These are phyloP conservation scores for Macquaria ambigua DNA, from an alignment of 2,113 vertebrate species.

Conservation along the genomic window DNA sequence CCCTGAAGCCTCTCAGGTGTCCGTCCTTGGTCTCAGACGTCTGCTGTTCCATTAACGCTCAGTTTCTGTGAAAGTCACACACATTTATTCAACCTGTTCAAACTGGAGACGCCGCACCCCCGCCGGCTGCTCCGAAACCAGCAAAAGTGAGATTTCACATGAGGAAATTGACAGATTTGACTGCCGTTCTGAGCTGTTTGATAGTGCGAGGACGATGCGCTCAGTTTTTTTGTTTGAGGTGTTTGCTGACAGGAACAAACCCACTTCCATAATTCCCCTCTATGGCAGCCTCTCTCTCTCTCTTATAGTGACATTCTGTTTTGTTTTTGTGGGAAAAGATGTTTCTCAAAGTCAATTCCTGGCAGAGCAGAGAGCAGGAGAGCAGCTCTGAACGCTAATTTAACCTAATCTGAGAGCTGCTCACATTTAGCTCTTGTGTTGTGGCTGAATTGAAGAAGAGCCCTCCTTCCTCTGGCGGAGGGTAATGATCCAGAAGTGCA, in stretches of 20 bases:
- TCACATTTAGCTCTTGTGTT: neutral
- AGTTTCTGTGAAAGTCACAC: neutral
- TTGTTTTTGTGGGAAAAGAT: conserved; percentile 12
- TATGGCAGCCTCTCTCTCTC: conserved; percentile 61
- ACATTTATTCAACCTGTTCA: neutral
- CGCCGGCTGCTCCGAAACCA: neutral
- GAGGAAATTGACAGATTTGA: conserved; percentile 22
- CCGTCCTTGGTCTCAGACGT: neutral
- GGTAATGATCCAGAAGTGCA: neutral
- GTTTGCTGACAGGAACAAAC: conserved; percentile 34
- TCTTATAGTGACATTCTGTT: neutral
- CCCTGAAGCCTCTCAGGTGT: neutral
- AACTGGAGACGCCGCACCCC: neutral
- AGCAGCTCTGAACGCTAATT: neutral
- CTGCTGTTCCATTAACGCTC: neutral
- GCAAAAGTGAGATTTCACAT: conserved; percentile 11
- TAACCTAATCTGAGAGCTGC: conserved; percentile 3
- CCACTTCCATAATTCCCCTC: conserved; percentile 32
- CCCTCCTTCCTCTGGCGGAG: neutral
- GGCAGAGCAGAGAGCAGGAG: neutral
- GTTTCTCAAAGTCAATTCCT: conserved; percentile 22
- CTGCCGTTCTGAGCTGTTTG: neutral
- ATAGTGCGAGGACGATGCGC: neutral
- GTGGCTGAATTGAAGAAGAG: neutral
- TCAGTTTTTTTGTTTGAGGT: neutral